phyloP scores from a whole-genome alignment of 2,888 invertebrate genomes.

The Eulithis testata region DNA sequence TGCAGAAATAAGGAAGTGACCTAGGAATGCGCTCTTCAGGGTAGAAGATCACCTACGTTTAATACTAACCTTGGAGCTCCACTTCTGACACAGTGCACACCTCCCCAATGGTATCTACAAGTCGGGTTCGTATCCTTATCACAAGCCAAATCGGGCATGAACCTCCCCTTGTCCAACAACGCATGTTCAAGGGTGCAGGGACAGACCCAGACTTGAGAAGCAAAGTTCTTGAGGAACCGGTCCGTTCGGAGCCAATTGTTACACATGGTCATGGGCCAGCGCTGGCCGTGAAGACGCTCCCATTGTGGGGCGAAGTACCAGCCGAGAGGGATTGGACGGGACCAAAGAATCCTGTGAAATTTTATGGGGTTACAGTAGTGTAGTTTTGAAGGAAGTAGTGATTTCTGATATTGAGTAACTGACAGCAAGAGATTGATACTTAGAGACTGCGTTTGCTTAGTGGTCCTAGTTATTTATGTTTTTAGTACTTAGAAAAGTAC shows the following conservation, averaged over 20 bases:
- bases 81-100: conserved; percentile 96
- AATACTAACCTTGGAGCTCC: conserved; percentile 91
- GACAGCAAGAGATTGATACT: too few relatives aligned
- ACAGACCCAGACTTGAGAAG: conserved; percentile 92
- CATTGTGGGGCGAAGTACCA: conserved; percentile 97
- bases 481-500: too few relatives aligned
- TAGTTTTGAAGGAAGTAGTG: too few relatives aligned
- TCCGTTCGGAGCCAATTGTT: conserved; percentile 96
- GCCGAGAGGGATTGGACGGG: conserved; percentile 94
- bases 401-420: too few relatives aligned
- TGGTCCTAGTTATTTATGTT: too few relatives aligned
- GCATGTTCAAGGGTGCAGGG: conserved; percentile 97
- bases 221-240: conserved; percentile 92
- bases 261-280: conserved; percentile 94
- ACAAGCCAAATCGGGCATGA: conserved; percentile 94
- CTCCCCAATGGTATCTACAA: conserved; percentile 94
- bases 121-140: conserved; percentile 96
- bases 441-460: too few relatives aligned
- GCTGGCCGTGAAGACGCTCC: conserved; percentile 90
- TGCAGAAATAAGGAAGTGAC: too few relatives aligned
- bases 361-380: not conserved
- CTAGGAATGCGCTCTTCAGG: too few relatives aligned
- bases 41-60: not conserved
- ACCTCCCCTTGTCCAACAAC: conserved; percentile 95
- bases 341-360: conserved; percentile 90